Percentiles rank a stretch among this genome's conserved stretches.
Conservation (phyloP, 2,888 invertebrate species). For the Steinernema carpocapsae region DNA sequence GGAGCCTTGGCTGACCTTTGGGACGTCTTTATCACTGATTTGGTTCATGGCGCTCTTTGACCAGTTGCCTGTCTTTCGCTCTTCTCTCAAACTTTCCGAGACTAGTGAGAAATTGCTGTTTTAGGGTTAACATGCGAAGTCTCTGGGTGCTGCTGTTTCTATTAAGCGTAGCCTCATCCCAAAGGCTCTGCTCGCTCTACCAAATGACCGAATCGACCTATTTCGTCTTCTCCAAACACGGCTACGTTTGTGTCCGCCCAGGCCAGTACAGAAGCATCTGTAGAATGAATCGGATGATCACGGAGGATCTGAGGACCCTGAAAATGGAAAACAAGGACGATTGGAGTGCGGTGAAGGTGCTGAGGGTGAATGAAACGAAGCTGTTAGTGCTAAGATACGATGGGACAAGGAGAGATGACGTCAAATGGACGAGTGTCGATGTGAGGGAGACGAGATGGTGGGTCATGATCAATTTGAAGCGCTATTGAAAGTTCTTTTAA, state of each 20-base stretch:
- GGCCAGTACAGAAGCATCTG: not conserved
- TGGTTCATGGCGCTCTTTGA: too few relatives aligned
- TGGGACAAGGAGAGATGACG: not conserved
- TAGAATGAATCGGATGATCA: not conserved
- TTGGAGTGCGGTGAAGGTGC: conserved; percentile 22
- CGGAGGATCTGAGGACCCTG: not conserved
- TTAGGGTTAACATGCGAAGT: too few relatives aligned
- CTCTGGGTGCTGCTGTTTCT: too few relatives aligned
- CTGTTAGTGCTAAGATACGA: not conserved
- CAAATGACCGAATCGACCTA: not conserved
- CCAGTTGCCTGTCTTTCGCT: too few relatives aligned
- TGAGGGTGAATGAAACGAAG: not conserved
- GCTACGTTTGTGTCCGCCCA: not conserved
- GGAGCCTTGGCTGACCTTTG: too few relatives aligned
- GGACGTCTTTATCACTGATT: too few relatives aligned
- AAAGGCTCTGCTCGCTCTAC: conserved; percentile 4
- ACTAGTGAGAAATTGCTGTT: too few relatives aligned
- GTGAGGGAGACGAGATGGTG: not conserved
- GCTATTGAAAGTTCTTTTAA: not conserved
- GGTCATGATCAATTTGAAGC: not conserved
- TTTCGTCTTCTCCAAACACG: conserved; percentile 6
- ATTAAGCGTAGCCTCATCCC: too few relatives aligned
- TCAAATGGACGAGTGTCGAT: not conserved
- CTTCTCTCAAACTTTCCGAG: too few relatives aligned
- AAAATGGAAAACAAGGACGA: not conserved